Evolutionary conservation across 1,140 invertebrate species (phyloP).

Genomic region (Aleiodes sp.): DNA sequence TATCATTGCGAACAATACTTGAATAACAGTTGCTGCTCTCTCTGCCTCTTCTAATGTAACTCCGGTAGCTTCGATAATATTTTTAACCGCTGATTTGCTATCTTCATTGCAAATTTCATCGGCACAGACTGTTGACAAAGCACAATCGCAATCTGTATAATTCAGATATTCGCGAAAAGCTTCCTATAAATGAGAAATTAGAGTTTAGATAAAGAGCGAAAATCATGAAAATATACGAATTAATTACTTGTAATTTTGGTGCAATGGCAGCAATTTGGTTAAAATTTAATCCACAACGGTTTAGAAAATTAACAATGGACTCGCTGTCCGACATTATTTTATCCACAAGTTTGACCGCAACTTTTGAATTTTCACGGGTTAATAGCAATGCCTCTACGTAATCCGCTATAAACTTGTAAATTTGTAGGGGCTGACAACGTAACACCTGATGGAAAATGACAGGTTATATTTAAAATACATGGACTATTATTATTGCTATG

Average conservation of each 20-base stretch:
- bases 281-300: slow-evolving; percentile 56
- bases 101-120: neutral
- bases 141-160: slow-evolving; percentile 29
- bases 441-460: slow-evolving; percentile 61
- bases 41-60: slow-evolving; percentile 58
- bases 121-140: neutral
- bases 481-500: neutral
- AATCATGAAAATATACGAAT: neutral
- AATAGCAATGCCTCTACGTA: slow-evolving; percentile 75
- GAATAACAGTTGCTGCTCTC: slow-evolving; percentile 59
- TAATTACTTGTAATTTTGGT: slow-evolving; percentile 51
- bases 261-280: slow-evolving; percentile 60
- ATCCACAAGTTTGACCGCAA: slow-evolving; percentile 63
- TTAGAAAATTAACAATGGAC: slow-evolving; percentile 58
- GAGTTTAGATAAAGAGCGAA: slow-evolving; percentile 13
- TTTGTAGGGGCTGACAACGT: slow-evolving; percentile 70
- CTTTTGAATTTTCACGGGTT: slow-evolving; percentile 71
- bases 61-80: slow-evolving; percentile 59
- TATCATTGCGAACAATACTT: slow-evolving; percentile 48
- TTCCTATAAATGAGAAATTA: slow-evolving; percentile 39
- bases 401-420: slow-evolving; percentile 74
- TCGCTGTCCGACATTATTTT: slow-evolving; percentile 59
- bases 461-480: neutral
- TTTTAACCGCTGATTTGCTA: slow-evolving; percentile 56
- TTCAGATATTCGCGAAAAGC: slow-evolving; percentile 57